Conservation (phyloP, 2,888 invertebrate species). For the Apotomis turbidana region DNA sequence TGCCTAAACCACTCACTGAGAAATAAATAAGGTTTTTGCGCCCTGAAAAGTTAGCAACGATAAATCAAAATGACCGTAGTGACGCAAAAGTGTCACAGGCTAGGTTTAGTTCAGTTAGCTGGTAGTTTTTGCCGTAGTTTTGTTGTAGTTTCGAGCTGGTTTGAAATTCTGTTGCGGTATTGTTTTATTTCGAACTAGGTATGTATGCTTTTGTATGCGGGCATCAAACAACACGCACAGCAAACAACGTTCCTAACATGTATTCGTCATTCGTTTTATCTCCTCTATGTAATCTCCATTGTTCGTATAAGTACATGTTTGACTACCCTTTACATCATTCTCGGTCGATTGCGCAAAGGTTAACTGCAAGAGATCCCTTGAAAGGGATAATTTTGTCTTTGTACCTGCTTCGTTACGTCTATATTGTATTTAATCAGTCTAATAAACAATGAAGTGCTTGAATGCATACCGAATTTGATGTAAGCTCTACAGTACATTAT, state of each 20-base stretch:
- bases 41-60: constrained; percentile 35
- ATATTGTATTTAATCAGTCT: neutral
- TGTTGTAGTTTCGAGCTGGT: constrained; percentile 27
- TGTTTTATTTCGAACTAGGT: constrained; percentile 33
- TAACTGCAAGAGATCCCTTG: constrained; percentile 1
- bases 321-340: constrained; percentile 20
- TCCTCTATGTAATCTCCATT: constrained; percentile 25
- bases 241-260: constrained; percentile 20
- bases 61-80: constrained; percentile 42
- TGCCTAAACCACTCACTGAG: constrained; percentile 35
- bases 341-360: constrained; percentile 5
- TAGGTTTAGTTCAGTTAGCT: constrained; percentile 36
- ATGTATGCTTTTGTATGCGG: constrained; percentile 26
- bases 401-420: neutral
- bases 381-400: neutral
- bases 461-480: no score
- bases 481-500: no score
- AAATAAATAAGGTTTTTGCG: constrained; percentile 41
- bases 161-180: constrained; percentile 30
- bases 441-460: no score
- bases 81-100: constrained; percentile 38
- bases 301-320: constrained; percentile 14
- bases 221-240: constrained; percentile 18
- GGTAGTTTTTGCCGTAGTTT: constrained; percentile 34
- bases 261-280: constrained; percentile 25